Percentiles rank a stretch among this genome's conserved stretches.
phyloP scores from a whole-genome alignment of 2,888 invertebrate species.

The Agriotes lineatus region DNA sequence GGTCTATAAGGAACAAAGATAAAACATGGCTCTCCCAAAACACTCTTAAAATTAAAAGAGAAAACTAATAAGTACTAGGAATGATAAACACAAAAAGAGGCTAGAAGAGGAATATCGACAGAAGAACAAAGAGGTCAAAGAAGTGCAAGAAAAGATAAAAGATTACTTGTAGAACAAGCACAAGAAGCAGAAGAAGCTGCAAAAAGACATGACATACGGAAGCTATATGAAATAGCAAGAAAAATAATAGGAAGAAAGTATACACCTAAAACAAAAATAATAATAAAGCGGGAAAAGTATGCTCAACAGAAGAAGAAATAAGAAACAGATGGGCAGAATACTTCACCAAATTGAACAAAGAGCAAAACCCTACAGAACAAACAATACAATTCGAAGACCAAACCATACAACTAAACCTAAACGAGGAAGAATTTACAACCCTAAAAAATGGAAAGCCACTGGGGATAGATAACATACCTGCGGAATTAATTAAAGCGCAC shows the following conservation, averaged over 20 bases:
- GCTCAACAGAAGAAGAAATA: too few relatives aligned
- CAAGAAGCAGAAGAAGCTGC: neutral
- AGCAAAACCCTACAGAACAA: too few relatives aligned
- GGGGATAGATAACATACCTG: too few relatives aligned
- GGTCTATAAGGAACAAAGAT: neutral
- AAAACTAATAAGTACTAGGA: neutral
- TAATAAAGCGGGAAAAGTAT: too few relatives aligned
- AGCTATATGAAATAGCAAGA: neutral
- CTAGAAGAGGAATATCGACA: neutral
- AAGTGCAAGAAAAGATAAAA: neutral
- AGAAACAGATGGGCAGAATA: too few relatives aligned
- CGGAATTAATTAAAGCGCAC: too few relatives aligned
- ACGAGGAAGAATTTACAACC: too few relatives aligned
- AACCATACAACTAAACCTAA: too few relatives aligned
- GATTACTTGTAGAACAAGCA: neutral
- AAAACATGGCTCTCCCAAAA: constrained; percentile 1
- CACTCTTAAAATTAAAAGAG: neutral
- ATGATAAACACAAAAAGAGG: neutral
- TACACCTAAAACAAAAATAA: too few relatives aligned
- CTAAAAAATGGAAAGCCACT: too few relatives aligned
- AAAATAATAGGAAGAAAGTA: neutral
- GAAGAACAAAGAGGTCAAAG: neutral
- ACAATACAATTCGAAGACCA: too few relatives aligned
- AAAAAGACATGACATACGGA: neutral
- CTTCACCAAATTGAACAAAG: too few relatives aligned